Conservation (phyloP, 64 coral and sea anemone genomes). For the Dendronephthya gigantea region DNA sequence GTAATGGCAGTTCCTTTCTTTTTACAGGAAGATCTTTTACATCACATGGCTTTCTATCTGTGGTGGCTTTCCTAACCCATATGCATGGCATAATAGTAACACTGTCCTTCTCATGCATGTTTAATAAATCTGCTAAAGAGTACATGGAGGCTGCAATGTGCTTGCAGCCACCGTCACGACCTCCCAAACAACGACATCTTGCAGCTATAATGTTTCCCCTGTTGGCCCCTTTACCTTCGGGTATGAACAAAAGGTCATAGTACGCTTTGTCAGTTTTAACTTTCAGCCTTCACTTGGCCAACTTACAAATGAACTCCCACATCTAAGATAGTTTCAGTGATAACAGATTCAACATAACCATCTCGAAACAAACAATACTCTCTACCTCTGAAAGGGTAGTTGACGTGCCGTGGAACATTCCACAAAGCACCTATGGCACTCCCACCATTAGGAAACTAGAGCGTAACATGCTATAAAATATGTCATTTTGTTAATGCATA, state of each 20-base stretch:
- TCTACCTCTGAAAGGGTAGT: no score
- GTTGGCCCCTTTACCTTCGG: background rate
- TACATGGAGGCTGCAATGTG: background rate
- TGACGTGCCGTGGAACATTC: no score
- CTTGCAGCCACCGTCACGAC: slow-evolving; percentile 4
- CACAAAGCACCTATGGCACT: no score
- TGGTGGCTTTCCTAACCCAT: slow-evolving; percentile 12
- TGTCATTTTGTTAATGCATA: no score
- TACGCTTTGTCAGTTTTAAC: background rate
- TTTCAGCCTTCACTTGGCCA: background rate
- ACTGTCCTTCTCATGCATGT: background rate
- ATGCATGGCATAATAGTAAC: background rate
- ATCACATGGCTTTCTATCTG: background rate
- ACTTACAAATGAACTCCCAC: background rate
- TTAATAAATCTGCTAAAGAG: background rate
- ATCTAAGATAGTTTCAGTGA: background rate
- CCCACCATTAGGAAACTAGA: no score
- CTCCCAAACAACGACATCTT: background rate
- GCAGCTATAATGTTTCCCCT: background rate
- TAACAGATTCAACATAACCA: background rate
- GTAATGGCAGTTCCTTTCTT: background rate
- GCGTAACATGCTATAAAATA: no score
- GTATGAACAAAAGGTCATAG: background rate
- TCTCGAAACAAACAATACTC: background rate
- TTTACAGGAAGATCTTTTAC: background rate